Percentiles rank a stretch among this genome's conserved stretches.
Conservation (phyloP, 2,888 invertebrate species). For the Zhuqinia jingwanae region DNA sequence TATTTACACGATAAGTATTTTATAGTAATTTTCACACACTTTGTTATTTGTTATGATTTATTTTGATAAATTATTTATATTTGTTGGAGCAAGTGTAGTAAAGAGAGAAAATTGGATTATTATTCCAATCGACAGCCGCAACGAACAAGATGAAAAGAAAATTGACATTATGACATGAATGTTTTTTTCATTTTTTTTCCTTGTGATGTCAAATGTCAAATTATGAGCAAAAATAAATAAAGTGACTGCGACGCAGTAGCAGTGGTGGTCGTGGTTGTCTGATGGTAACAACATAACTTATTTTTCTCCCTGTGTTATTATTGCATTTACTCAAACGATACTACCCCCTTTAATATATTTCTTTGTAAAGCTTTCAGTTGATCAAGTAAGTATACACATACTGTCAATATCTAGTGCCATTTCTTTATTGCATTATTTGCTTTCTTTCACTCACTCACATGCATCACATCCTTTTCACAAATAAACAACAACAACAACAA, state of each 20-base stretch:
- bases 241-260: not conserved
- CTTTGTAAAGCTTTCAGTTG: too few species aligned
- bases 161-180: not conserved
- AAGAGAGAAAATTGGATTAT: too few species aligned
- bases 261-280: too few species aligned
- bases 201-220: too few species aligned
- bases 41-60: not conserved
- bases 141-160: not conserved
- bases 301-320: not conserved
- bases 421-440: slow-evolving; percentile 9
- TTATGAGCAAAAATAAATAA: not conserved
- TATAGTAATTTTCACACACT: not conserved
- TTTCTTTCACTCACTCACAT: not conserved
- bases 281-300: too few species aligned
- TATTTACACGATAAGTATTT: not conserved
- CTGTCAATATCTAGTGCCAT: not conserved
- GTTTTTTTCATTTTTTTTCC: not conserved
- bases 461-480: not conserved
- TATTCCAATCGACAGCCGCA: too few species aligned
- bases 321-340: not conserved
- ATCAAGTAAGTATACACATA: too few species aligned
- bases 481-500: not conserved
- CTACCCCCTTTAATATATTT: too few species aligned
- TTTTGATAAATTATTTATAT: not conserved
- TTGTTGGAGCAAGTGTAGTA: too few species aligned